Evolutionary conservation across 1,140 invertebrate genomes (phyloP).

Genomic region (Bombus haemorrhoidalis): DNA sequence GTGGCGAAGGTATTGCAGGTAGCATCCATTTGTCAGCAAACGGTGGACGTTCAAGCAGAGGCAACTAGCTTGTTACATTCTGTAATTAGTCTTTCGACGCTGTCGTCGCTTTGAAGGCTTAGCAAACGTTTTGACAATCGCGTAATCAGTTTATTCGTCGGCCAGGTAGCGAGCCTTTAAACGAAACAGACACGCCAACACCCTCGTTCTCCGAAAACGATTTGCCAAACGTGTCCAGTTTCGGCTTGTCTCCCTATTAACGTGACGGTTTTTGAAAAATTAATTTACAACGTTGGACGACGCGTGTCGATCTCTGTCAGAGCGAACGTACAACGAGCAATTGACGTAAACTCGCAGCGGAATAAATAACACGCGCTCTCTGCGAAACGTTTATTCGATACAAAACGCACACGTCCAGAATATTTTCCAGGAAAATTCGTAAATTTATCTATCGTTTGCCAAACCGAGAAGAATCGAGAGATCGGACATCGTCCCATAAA

Average conservation of each 20-base stretch:
- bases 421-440: neutral
- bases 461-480: neutral
- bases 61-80: neutral
- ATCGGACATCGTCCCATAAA: neutral
- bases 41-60: neutral
- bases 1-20: conserved; percentile 4
- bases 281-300: conserved; percentile 1
- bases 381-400: neutral
- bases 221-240: neutral
- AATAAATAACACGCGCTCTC: conserved; percentile 15
- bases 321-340: neutral
- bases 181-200: too few relatives aligned
- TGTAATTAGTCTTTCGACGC: conserved; percentile 23
- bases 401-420: neutral
- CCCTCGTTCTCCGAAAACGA: neutral
- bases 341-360: conserved; percentile 13
- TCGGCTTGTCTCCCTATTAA: neutral
- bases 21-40: conserved; percentile 7
- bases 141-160: conserved; percentile 38
- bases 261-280: conserved; percentile 28
- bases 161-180: neutral
- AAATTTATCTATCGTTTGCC: neutral
- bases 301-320: conserved; percentile 6
- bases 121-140: conserved; percentile 41
- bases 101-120: conserved; percentile 28